Evolutionary conservation across 2,113 vertebrate species (phyloP).

Genomic region (Genyomyrus donnyi): DNA sequence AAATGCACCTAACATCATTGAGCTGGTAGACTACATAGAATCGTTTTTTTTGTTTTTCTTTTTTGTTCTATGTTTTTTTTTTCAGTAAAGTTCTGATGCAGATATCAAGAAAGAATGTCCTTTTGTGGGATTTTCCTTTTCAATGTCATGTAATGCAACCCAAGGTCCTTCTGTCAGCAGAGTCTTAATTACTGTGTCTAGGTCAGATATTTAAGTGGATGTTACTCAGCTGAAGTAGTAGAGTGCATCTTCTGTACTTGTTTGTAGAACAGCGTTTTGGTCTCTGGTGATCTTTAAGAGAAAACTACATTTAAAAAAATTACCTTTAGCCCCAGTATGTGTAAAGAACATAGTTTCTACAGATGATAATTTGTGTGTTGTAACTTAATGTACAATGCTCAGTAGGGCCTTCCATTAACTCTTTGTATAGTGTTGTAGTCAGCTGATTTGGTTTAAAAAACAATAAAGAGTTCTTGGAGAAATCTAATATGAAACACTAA

Average conservation of each 20-base stretch:
- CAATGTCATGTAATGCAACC: not conserved
- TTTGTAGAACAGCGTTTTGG: not conserved
- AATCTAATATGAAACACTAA: not conserved
- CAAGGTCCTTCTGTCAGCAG: not conserved
- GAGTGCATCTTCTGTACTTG: not conserved
- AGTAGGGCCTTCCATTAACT: not conserved
- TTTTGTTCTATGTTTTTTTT: not conserved
- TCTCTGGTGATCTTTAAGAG: not conserved
- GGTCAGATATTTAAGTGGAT: not conserved
- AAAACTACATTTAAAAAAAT: not conserved
- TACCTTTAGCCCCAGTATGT: not conserved
- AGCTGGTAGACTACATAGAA: not conserved
- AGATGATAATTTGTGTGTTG: not conserved
- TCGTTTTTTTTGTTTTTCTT: not conserved
- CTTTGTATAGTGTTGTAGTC: not conserved
- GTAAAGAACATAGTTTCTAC: not conserved
- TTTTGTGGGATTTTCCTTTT: not conserved
- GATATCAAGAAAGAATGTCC: not conserved
- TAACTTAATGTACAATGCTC: not conserved
- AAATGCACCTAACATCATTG: not conserved
- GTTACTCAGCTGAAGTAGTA: not conserved
- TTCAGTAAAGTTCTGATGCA: not conserved
- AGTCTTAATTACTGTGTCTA: not conserved
- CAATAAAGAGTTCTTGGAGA: not conserved
- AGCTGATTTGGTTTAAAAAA: not conserved